These are phyloP conservation scores for Polydrusus tereticollis DNA, from an alignment of 2,888 invertebrate genomes.

Conservation along the genomic window DNA sequence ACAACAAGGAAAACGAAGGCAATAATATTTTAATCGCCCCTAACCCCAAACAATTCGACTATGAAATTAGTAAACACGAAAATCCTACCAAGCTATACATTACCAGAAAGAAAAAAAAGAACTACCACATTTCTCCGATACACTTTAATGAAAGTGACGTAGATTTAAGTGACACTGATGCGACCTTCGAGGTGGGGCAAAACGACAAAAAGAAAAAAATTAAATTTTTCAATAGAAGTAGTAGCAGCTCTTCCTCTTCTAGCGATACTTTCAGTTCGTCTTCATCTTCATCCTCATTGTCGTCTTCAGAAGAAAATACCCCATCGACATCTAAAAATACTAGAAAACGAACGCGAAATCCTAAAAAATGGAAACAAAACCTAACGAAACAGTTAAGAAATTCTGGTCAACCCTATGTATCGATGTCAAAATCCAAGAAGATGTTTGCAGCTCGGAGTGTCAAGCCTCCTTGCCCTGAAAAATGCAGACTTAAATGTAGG, in stretches of 20 bases:
- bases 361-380: conserved; percentile 1
- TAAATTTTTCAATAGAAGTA: not conserved
- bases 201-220: not conserved
- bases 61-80: not conserved
- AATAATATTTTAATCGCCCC: too few relatives aligned
- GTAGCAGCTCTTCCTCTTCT: not conserved
- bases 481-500: conserved; percentile 1
- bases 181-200: not conserved
- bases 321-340: not conserved
- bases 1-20: too few relatives aligned
- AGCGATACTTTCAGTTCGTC: not conserved
- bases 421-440: not conserved
- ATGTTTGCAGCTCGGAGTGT: not conserved
- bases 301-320: not conserved
- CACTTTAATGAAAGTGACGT: not conserved
- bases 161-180: not conserved
- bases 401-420: not conserved
- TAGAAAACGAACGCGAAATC: not conserved
- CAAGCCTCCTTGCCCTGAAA: conserved; percentile 1
- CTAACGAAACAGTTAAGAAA: too few relatives aligned
- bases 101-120: not conserved
- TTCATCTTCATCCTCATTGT: not conserved
- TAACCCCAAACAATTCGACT: too few relatives aligned
- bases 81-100: not conserved
- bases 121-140: not conserved